Evolutionary conservation across 2,113 vertebrate genomes (phyloP).

Genomic region (Thinocorus orbignyianus): DNA sequence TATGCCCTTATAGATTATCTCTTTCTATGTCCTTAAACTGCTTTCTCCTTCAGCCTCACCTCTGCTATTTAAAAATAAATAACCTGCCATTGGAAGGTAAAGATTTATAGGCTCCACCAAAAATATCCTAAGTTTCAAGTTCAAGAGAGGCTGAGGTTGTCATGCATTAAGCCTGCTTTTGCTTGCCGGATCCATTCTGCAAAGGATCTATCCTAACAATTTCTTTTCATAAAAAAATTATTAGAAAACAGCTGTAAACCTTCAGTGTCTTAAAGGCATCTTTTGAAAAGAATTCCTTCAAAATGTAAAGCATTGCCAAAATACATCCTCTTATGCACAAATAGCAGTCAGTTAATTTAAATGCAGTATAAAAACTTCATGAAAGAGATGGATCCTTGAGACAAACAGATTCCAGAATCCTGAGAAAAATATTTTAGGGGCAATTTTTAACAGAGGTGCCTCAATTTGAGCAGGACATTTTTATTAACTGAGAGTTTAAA

Average conservation of each 20-base stretch:
- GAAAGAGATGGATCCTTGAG: neutral
- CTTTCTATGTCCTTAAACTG: neutral
- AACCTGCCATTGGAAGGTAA: neutral
- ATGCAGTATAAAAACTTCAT: neutral
- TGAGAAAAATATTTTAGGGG: neutral
- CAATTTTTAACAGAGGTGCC: neutral
- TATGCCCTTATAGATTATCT: neutral
- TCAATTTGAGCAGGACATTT: neutral
- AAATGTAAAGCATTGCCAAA: neutral
- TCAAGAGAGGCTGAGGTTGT: neutral
- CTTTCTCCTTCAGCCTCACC: slow-evolving; percentile 1
- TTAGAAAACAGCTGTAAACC: neutral
- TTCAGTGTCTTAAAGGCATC: neutral
- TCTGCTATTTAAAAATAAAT: neutral
- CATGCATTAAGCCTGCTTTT: neutral
- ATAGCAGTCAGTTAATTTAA: neutral
- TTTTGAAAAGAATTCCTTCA: neutral
- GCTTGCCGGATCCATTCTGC: neutral
- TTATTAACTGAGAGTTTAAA: neutral
- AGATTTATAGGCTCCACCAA: slow-evolving; percentile 10
- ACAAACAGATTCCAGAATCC: neutral
- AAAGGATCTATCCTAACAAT: neutral
- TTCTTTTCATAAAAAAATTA: neutral
- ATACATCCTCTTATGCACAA: neutral
- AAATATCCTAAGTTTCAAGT: slow-evolving; percentile 6